Percentiles rank a stretch among this genome's conserved stretches.
Conservation (phyloP, 2,797 vertebrate species). For the Lerista edwardsae region DNA sequence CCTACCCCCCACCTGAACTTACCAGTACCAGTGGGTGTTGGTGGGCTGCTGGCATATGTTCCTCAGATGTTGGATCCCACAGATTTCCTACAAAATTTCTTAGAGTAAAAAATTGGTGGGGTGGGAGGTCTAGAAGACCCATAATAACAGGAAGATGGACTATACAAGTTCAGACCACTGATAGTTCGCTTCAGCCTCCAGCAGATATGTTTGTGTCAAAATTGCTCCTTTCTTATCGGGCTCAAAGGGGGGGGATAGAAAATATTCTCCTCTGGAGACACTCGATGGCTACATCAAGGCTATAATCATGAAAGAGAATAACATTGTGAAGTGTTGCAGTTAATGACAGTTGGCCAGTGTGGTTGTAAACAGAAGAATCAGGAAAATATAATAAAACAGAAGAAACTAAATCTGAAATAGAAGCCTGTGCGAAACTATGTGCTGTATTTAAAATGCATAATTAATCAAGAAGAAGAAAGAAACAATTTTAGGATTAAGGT, state of each 20-base stretch:
- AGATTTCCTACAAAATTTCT: not conserved
- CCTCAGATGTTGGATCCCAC: not conserved
- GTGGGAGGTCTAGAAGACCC: not conserved
- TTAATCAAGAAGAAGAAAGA: not conserved
- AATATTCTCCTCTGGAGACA: conserved; percentile 19
- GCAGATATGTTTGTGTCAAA: conserved; percentile 34
- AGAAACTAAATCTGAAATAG: not conserved
- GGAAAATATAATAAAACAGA: conserved; percentile 25
- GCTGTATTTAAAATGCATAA: conserved; percentile 3
- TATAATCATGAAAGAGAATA: conserved; percentile 15
- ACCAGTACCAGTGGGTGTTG: no score
- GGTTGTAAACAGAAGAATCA: conserved; percentile 26
- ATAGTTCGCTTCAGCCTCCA: not conserved
- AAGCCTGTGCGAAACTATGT: not conserved
- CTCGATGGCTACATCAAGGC: conserved; percentile 51
- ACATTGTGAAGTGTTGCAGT: not conserved
- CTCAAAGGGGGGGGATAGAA: not conserved
- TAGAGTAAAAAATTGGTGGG: not conserved
- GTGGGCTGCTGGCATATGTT: not conserved
- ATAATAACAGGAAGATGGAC: not conserved
- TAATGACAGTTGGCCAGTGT: conserved; percentile 42
- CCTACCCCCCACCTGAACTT: no score
- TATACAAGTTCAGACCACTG: not conserved
- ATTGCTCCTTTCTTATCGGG: conserved; percentile 40
- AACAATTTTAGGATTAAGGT: conserved; percentile 1